phyloP scores from a whole-genome alignment of 2,888 invertebrate genomes.

The Halictus ligatus region DNA sequence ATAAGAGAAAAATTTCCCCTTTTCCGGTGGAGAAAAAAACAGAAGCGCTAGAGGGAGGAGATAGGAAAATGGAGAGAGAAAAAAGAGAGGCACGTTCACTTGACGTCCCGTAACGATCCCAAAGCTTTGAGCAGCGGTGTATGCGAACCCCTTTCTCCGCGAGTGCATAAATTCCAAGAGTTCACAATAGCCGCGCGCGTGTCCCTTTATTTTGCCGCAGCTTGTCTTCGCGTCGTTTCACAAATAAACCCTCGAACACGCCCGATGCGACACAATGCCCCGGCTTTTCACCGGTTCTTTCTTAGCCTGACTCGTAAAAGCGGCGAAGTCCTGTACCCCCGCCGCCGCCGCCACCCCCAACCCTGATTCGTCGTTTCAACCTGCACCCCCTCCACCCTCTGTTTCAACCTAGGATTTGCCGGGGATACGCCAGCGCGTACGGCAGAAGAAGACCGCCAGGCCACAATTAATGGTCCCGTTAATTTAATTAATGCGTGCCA shows the following conservation, averaged over 20 bases:
- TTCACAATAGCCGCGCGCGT: slow-evolving; percentile 5
- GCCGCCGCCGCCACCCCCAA: not conserved
- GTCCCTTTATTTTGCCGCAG: not conserved
- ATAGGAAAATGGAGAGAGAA: not conserved
- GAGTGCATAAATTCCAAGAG: slow-evolving; percentile 9
- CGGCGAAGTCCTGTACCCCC: not conserved
- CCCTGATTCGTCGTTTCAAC: not conserved
- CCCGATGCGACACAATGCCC: slow-evolving; percentile 11
- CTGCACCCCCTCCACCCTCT: not conserved
- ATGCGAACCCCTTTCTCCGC: slow-evolving; percentile 1
- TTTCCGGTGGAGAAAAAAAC: not conserved
- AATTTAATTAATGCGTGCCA: slow-evolving; percentile 68
- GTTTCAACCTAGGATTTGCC: slow-evolving; percentile 40
- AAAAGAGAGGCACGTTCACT: not conserved
- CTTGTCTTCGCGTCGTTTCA: slow-evolving; percentile 22
- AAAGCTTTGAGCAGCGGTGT: not conserved
- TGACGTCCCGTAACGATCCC: slow-evolving; percentile 3
- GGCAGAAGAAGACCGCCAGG: slow-evolving; percentile 38
- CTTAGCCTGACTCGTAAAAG: not conserved
- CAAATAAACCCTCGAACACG: slow-evolving; percentile 13
- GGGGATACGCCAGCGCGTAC: slow-evolving; percentile 26
- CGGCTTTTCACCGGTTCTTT: slow-evolving; percentile 29
- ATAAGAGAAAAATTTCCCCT: not conserved
- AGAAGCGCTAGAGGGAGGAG: not conserved
- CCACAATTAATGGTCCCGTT: slow-evolving; percentile 67